Percentiles rank a stretch among this genome's conserved stretches.
phyloP scores from a whole-genome alignment of 2,888 invertebrate species.

The Megaustenia siamemsis region DNA sequence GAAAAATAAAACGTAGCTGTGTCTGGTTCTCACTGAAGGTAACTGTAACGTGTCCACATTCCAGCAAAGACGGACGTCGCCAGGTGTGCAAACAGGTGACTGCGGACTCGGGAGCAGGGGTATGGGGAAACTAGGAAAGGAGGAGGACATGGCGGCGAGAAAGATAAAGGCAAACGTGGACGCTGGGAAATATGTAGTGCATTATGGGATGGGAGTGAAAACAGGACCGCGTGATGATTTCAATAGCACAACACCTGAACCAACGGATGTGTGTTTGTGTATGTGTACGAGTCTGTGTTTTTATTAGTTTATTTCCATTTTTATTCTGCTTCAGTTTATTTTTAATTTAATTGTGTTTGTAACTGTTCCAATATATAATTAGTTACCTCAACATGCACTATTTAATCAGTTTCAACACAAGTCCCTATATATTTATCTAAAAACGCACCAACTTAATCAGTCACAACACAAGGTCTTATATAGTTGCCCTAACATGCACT shows the following conservation, averaged over 20 bases:
- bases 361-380: too few relatives aligned
- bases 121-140: neutral
- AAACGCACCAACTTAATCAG: too few relatives aligned
- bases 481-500: too few relatives aligned
- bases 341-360: too few relatives aligned
- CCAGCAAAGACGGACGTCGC: constrained; percentile 19
- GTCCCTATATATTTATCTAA: too few relatives aligned
- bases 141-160: neutral
- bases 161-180: neutral
- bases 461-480: too few relatives aligned
- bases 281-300: neutral
- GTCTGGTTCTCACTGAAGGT: too few relatives aligned
- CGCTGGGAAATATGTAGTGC: neutral
- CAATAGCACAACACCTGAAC: constrained; percentile 16
- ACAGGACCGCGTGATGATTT: neutral
- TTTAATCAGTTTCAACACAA: too few relatives aligned
- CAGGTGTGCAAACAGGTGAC: constrained; percentile 39
- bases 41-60: neutral
- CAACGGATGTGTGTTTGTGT: too few relatives aligned
- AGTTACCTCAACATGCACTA: too few relatives aligned
- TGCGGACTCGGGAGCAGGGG: neutral
- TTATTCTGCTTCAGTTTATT: too few relatives aligned
- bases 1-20: too few relatives aligned
- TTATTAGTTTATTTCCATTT: neutral
- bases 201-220: neutral